Evolutionary conservation across 2,113 vertebrate species (phyloP).

Genomic region (Hypocryptadius cinnamomeus): DNA sequence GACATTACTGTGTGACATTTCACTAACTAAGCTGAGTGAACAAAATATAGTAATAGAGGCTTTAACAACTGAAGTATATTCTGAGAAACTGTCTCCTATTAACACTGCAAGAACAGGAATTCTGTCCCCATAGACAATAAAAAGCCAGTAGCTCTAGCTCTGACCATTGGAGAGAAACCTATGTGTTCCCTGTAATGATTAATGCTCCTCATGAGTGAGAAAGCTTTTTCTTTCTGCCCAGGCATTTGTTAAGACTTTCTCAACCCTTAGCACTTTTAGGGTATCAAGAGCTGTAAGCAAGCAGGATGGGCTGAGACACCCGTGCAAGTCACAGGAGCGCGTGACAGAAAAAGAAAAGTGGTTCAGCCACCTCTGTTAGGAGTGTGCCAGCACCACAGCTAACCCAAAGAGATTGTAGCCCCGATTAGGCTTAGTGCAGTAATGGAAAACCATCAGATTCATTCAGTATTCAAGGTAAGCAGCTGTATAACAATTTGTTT

Average conservation of each 20-base stretch:
- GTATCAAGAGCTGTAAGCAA: background rate
- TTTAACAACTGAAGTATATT: background rate
- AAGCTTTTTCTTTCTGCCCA: conserved; percentile 30
- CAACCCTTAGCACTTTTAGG: background rate
- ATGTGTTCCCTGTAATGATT: background rate
- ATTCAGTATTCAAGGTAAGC: conserved; percentile 75
- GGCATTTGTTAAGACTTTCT: background rate
- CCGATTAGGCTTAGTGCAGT: background rate
- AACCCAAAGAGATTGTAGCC: background rate
- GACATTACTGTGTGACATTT: background rate
- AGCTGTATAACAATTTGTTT: conserved; percentile 78
- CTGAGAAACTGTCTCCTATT: background rate
- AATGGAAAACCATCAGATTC: conserved; percentile 45
- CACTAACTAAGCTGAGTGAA: background rate
- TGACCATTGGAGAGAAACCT: background rate
- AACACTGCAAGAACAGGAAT: background rate
- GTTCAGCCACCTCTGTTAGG: background rate
- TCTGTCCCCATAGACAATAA: background rate
- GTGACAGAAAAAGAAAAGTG: background rate
- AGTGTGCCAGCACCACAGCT: background rate
- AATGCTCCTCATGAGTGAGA: background rate
- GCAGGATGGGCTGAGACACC: background rate
- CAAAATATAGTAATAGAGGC: background rate
- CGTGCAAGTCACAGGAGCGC: background rate
- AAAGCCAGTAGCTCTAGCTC: background rate